A percentile compares a stretch with the other conserved stretches of the same genome.
Evolutionary conservation across 1,140 invertebrate species (phyloP).

Genomic region (Lepidurus packardi): DNA sequence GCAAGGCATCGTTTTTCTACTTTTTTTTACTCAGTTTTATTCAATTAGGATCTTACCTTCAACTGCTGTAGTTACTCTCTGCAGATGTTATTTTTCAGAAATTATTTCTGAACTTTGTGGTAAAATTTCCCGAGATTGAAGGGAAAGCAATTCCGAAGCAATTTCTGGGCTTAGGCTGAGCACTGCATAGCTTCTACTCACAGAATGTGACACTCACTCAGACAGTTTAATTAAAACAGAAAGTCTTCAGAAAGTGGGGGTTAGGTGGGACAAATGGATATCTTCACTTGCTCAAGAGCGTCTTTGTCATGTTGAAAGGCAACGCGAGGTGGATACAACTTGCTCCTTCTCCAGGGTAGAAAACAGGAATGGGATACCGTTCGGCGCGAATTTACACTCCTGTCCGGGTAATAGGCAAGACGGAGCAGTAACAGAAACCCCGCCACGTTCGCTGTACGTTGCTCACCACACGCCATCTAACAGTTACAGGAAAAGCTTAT

Average conservation of each 20-base stretch:
- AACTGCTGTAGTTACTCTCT: too few relatives aligned
- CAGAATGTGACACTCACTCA: background rate
- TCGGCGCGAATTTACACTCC: conserved; percentile 3
- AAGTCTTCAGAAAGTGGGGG: background rate
- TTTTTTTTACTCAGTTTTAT: too few relatives aligned
- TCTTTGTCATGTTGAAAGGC: background rate
- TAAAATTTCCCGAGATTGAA: too few relatives aligned
- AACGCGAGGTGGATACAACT: background rate
- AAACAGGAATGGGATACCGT: conserved; percentile 4
- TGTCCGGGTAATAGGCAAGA: background rate
- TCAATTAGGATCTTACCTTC: too few relatives aligned
- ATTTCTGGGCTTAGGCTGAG: background rate
- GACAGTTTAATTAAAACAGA: background rate
- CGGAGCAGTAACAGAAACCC: background rate
- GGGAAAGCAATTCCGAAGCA: too few relatives aligned
- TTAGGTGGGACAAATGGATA: background rate
- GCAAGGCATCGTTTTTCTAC: too few relatives aligned
- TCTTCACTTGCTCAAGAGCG: background rate
- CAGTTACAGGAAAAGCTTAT: background rate
- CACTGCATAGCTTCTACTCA: background rate
- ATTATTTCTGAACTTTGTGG: too few relatives aligned
- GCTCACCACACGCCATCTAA: background rate
- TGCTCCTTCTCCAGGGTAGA: conserved; percentile 3
- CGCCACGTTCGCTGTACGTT: background rate
- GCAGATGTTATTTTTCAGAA: too few relatives aligned